Conservation (phyloP, 2,113 vertebrate species). For the Pongo abelii region DNA sequence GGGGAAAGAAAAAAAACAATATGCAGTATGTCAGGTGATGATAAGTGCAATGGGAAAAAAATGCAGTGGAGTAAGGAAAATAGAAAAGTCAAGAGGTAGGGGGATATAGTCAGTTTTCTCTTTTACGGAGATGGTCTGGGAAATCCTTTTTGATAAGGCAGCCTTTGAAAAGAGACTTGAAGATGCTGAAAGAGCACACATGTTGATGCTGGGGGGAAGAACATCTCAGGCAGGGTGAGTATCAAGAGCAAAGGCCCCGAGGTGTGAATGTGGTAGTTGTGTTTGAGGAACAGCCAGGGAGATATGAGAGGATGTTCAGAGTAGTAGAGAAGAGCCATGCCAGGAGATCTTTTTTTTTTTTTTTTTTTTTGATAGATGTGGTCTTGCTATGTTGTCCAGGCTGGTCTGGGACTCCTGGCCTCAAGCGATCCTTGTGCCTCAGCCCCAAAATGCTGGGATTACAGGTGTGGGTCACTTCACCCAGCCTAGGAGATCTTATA, state of each 20-base stretch:
- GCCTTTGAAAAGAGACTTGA: slow-evolving; percentile 9
- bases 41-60: background rate
- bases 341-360: too few species aligned
- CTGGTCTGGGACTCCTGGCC: too few species aligned
- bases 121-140: background rate
- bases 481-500: background rate
- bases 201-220: background rate
- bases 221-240: background rate
- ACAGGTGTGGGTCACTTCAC: too few species aligned
- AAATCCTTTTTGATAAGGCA: background rate
- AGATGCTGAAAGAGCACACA: background rate
- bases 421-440: too few species aligned
- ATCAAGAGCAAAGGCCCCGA: background rate
- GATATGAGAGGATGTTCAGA: background rate
- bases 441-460: too few species aligned
- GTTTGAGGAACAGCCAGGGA: background rate
- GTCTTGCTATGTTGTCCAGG: too few species aligned
- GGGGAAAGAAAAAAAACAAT: background rate
- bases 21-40: background rate
- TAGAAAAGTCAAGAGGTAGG: background rate
- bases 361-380: too few species aligned
- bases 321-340: background rate
- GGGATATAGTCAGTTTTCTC: background rate
- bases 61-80: background rate
- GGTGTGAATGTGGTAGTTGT: background rate